Percentiles rank a stretch among this genome's conserved stretches.
Conservation (phyloP, 2,113 vertebrate genomes). For the Plecturocebus donacophilus region DNA sequence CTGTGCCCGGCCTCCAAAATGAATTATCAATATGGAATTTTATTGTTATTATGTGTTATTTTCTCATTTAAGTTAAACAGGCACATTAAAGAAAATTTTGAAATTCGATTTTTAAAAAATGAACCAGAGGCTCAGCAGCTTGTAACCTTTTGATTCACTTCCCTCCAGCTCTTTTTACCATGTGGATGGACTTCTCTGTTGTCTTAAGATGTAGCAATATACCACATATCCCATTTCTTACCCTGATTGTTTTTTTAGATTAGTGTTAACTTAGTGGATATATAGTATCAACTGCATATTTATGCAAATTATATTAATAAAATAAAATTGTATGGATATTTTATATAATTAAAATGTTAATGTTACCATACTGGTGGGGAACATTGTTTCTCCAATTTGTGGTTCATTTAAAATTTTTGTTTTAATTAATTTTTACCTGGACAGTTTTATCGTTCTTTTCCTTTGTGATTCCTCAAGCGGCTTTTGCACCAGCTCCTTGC, state of each 20-base stretch:
- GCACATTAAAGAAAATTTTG: not conserved
- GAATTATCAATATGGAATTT: not conserved
- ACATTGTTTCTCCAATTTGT: not conserved
- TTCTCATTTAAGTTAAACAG: not conserved
- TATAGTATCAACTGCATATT: not conserved
- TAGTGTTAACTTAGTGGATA: too few relatives aligned
- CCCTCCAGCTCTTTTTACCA: not conserved
- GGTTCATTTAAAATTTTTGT: not conserved
- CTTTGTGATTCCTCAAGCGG: not conserved
- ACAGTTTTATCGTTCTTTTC: not conserved
- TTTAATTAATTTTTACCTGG: not conserved
- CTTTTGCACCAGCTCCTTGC: not conserved
- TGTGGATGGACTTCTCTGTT: not conserved
- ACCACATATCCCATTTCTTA: not conserved
- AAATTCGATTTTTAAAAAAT: not conserved
- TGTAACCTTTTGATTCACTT: not conserved
- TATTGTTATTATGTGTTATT: not conserved
- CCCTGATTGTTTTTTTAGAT: not conserved
- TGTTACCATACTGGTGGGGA: not conserved
- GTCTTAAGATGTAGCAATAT: not conserved
- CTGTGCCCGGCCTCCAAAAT: too few relatives aligned
- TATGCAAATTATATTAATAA: not conserved
- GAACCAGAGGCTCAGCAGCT: not conserved
- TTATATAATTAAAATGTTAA: not conserved
- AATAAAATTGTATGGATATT: not conserved